These are phyloP conservation scores for Pachypsylla venusta DNA, from an alignment of 1,140 invertebrate genomes.

Conservation along the genomic window DNA sequence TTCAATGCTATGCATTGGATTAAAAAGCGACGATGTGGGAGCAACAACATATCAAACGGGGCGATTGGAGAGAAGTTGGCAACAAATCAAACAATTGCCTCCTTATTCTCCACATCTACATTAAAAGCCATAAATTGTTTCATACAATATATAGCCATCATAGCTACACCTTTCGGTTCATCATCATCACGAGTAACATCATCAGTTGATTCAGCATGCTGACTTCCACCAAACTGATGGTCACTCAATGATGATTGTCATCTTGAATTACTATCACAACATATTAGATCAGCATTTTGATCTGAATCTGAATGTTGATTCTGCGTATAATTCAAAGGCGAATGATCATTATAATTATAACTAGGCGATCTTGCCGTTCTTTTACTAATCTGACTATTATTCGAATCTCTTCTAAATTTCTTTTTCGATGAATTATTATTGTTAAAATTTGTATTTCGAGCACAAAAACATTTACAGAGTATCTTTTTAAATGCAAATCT, in stretches of 20 bases:
- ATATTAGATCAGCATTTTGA: background rate
- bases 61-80: no score
- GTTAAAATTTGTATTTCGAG: background rate
- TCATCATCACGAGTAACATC: background rate
- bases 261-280: background rate
- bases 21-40: no score
- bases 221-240: background rate
- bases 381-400: background rate
- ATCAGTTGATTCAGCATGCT: constrained; percentile 4
- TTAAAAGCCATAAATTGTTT: constrained; percentile 2
- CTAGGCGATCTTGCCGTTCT: background rate
- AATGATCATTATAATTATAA: background rate
- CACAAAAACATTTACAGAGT: constrained; percentile 65
- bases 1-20: constrained; percentile 3
- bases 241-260: constrained; percentile 1
- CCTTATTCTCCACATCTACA: constrained; percentile 2
- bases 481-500: constrained; percentile 82
- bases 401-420: background rate
- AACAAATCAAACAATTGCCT: background rate
- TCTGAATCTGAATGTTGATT: background rate
- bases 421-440: background rate
- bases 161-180: background rate
- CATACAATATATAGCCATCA: constrained; percentile 6
- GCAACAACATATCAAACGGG: no score
- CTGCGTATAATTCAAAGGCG: background rate